These are phyloP conservation scores for Slavum lentiscoides DNA, from an alignment of 2,888 invertebrate genomes.

Conservation along the genomic window DNA sequence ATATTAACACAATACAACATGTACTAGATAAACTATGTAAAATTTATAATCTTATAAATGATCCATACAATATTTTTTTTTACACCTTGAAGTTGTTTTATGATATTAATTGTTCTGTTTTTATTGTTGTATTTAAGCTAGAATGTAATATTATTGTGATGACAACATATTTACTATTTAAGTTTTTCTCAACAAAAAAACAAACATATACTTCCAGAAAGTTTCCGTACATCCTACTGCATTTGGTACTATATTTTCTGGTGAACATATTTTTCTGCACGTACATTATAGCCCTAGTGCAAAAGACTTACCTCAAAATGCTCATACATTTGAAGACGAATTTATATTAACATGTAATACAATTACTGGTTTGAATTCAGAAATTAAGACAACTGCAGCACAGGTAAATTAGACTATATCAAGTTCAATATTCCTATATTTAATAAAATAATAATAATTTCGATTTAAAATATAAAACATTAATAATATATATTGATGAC, in stretches of 20 bases:
- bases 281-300: conserved; percentile 55
- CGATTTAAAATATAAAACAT: neutral
- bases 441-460: neutral
- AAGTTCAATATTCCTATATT: neutral
- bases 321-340: conserved; percentile 40
- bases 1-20: too few relatives aligned
- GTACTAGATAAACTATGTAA: too few relatives aligned
- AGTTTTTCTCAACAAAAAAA: neutral
- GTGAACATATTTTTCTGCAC: conserved; percentile 54
- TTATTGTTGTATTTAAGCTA: too few relatives aligned
- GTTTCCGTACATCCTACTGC: conserved; percentile 54
- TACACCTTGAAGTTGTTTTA: neutral
- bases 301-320: conserved; percentile 37
- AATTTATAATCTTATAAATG: too few relatives aligned
- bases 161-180: too few relatives aligned
- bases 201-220: conserved; percentile 35
- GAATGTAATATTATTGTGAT: too few relatives aligned
- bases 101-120: neutral
- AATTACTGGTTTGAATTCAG: conserved; percentile 44
- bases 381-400: neutral
- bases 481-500: too few relatives aligned
- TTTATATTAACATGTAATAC: conserved; percentile 54
- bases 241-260: conserved; percentile 54
- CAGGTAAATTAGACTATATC: neutral
- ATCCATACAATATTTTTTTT: too few relatives aligned